These are phyloP conservation scores for Brachionus rotundiformis DNA, from an alignment of 1,140 invertebrate species.

Conservation along the genomic window DNA sequence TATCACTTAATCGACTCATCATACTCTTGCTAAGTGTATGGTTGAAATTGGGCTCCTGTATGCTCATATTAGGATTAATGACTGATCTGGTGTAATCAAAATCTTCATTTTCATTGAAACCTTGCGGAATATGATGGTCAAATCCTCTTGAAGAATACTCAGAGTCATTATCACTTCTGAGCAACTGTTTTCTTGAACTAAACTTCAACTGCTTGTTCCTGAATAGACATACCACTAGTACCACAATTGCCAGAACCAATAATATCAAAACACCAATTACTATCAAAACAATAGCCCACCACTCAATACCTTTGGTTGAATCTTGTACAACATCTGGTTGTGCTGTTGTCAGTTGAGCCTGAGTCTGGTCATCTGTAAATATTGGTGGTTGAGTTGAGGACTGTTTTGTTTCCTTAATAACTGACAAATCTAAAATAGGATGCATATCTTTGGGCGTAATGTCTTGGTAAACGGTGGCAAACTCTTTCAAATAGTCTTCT, in stretches of 20 bases:
- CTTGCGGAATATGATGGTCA: not conserved
- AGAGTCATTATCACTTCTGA: not conserved
- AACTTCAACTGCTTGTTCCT: not conserved
- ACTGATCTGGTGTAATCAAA: not conserved
- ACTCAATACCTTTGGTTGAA: not conserved
- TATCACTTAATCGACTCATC: not conserved
- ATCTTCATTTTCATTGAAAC: slow-evolving; percentile 13
- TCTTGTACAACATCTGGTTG: not conserved
- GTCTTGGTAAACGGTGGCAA: not conserved
- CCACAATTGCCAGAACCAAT: not conserved
- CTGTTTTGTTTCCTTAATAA: not conserved
- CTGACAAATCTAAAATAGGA: not conserved
- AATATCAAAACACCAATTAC: not conserved
- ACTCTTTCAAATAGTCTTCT: not conserved
- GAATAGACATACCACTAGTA: not conserved
- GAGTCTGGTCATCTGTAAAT: not conserved
- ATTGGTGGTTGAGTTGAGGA: not conserved
- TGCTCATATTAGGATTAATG: not conserved
- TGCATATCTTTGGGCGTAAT: slow-evolving; percentile 12
- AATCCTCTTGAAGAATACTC: not conserved
- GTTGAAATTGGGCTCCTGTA: not conserved
- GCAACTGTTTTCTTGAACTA: not conserved
- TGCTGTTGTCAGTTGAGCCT: not conserved
- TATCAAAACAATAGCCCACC: not conserved
- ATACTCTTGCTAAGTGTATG: not conserved